A percentile compares a stretch with the other conserved stretches of the same genome.
These are phyloP conservation scores for Hesperia comma DNA, from an alignment of 2,888 invertebrate species.

Conservation along the genomic window DNA sequence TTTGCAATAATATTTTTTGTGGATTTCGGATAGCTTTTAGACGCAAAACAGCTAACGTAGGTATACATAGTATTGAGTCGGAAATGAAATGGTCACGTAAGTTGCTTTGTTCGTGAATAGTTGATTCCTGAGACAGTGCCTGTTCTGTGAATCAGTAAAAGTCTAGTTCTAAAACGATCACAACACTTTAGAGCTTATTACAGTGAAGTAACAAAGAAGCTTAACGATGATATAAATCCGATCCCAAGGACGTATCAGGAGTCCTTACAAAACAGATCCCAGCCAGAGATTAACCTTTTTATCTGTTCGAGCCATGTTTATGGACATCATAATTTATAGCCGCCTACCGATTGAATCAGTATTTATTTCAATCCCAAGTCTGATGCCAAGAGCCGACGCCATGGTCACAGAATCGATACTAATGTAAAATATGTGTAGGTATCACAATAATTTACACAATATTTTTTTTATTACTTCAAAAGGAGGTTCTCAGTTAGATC, in stretches of 20 bases:
- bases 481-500: too few relatives aligned
- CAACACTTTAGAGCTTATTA: background rate
- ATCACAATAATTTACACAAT: too few relatives aligned
- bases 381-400: conserved; percentile 4
- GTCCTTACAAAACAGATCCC: background rate
- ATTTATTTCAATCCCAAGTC: conserved; percentile 8
- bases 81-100: too few relatives aligned
- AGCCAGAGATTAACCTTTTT: conserved; percentile 3
- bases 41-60: too few relatives aligned
- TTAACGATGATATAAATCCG: background rate
- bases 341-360: background rate
- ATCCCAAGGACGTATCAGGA: background rate
- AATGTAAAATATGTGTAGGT: background rate
- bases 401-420: background rate
- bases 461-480: too few relatives aligned
- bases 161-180: too few relatives aligned
- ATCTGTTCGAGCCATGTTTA: conserved; percentile 1
- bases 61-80: too few relatives aligned
- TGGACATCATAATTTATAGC: conserved; percentile 5
- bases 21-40: too few relatives aligned
- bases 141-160: too few relatives aligned
- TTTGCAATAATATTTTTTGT: too few relatives aligned
- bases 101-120: too few relatives aligned
- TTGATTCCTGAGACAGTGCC: too few relatives aligned
- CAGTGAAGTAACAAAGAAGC: background rate